Evolutionary conservation across 2,113 vertebrate species (phyloP), one percentile per base, ranked within the genome.

Genomic region (Notarius lentiginosus): DNA sequence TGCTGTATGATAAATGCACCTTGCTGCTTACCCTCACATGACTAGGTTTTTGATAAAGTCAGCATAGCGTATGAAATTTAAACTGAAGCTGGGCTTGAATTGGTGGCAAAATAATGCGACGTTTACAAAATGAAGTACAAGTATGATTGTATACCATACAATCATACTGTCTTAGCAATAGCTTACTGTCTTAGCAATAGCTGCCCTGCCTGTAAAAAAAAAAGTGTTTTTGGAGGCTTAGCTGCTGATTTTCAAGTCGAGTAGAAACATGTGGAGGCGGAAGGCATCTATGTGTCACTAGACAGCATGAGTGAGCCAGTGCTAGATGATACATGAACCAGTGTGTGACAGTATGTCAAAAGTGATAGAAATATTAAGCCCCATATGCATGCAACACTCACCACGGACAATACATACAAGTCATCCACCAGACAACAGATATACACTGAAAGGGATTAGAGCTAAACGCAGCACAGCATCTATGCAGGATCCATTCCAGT

Each of bases 371-470:
- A 79, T 60, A 10, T 47, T 7, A 18, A 51, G 89, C 61, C 92
- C 89, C 89, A 92, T 93, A 92, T 92, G 91, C 88, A 92, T 79
- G 68, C 87, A 87, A 49, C 86, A 68, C 61, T n/a, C 49, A 18
- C 41, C 41, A 77, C 49, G 79, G 6, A 63, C 75, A n/a, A 66
- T 47, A 47, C 58, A 41, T 14, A 22, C 56, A 63, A 82, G 12
- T 34, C 10, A 9, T 27, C 58, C 14, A 22, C 4, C 22, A 84
- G 18, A 60, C 66, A 76, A 51, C 47, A 49, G 0, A 12, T 5
- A 10, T 24, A 22, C 41, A 22, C 18, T 24, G 73, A 11, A 76
- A 1, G 9, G 34, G 18, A 73, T 47, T 41, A 41, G 70, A 34
- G 17, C 34, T 2, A 47, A 73, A 73, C 17, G 1, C 17, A 4